Conservation (phyloP, 2,888 invertebrate species). For the Suillia variegata region DNA sequence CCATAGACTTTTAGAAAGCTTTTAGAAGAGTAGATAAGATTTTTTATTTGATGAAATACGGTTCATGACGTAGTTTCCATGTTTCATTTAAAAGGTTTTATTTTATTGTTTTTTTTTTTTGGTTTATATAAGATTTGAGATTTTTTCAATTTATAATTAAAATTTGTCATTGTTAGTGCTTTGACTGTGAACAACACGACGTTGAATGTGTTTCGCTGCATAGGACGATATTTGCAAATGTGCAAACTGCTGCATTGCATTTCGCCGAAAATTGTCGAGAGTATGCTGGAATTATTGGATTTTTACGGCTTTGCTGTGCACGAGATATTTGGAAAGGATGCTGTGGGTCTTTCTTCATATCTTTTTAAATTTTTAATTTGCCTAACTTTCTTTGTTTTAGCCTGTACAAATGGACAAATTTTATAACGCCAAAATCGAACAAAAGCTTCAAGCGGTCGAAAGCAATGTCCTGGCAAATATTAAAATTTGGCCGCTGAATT, state of each 20-base stretch:
- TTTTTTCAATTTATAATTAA: conserved; percentile 8
- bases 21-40: not conserved
- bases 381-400: conserved; percentile 31
- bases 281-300: conserved; percentile 91
- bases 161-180: too few relatives aligned
- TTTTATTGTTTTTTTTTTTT: not conserved
- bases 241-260: conserved; percentile 87
- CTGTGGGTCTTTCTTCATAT: conserved; percentile 58
- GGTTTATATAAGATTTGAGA: not conserved
- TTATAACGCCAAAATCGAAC: conserved; percentile 67
- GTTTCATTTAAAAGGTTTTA: too few relatives aligned
- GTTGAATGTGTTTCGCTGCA: conserved; percentile 84
- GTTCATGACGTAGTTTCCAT: not conserved
- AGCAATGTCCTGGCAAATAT: conserved; percentile 68
- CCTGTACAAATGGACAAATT: conserved; percentile 66
- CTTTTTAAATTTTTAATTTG: not conserved
- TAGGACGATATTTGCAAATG: conserved; percentile 92
- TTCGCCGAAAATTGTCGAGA: conserved; percentile 86
- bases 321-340: conserved; percentile 80
- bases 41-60: not conserved
- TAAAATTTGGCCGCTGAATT: conserved; percentile 60
- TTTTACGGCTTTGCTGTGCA: conserved; percentile 91
- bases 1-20: too few relatives aligned
- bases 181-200: conserved; percentile 90
- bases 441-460: conserved; percentile 77